phyloP scores from a whole-genome alignment of 2,888 invertebrate genomes.

The Protodeltote pygarga region DNA sequence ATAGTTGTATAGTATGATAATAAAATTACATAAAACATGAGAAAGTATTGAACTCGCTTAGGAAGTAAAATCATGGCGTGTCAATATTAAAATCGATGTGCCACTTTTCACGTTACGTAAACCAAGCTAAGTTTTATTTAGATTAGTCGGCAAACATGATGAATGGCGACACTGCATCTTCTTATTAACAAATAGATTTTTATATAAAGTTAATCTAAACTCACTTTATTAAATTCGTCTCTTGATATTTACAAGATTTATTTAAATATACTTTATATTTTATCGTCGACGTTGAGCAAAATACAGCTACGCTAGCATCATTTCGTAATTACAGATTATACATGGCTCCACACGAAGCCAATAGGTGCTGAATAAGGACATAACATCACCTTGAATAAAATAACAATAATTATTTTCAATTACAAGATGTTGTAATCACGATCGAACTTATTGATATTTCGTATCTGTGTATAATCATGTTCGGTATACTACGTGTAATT shows the following conservation, averaged over 20 bases:
- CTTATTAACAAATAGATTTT: constrained; percentile 11
- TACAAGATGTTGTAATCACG: constrained; percentile 56
- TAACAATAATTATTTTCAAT: constrained; percentile 60
- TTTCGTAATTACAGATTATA: constrained; percentile 57
- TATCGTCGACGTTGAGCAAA: too few relatives aligned
- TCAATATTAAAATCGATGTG: constrained; percentile 53
- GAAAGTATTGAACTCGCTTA: constrained; percentile 49
- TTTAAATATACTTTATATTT: too few relatives aligned
- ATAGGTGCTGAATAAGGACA: constrained; percentile 59
- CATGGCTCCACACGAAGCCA: constrained; percentile 49
- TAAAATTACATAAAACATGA: constrained; percentile 55
- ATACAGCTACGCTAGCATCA: constrained; percentile 25
- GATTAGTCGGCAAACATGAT: constrained; percentile 47
- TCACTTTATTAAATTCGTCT: constrained; percentile 17
- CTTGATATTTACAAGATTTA: constrained; percentile 26
- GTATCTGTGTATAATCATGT: constrained; percentile 32
- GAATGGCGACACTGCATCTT: constrained; percentile 25
- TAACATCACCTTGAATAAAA: constrained; percentile 62
- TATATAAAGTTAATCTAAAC: constrained; percentile 39
- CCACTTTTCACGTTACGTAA: constrained; percentile 50
- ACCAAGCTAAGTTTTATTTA: constrained; percentile 39
- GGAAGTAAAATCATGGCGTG: constrained; percentile 53
- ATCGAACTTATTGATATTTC: constrained; percentile 36
- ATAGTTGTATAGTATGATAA: constrained; percentile 38
- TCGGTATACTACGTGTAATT: constrained; percentile 15